Evolutionary conservation across 92 coral and sea anemone species (phyloP).

Genomic region (Metridium senile): DNA sequence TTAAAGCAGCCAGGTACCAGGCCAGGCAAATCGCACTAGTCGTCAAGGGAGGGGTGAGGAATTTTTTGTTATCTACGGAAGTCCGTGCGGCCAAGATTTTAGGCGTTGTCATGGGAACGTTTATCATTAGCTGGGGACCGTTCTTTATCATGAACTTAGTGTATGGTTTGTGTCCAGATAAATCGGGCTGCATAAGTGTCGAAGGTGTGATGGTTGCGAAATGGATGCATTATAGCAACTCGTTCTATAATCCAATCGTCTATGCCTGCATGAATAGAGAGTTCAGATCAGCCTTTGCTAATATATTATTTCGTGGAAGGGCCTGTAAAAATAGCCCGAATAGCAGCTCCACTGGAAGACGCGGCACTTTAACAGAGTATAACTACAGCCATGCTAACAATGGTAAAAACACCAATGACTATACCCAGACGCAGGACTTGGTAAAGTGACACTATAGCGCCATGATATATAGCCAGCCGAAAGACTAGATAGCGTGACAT

Average conservation of each 20-base stretch:
- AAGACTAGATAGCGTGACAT: no score
- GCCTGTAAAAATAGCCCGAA: slow-evolving; percentile 5
- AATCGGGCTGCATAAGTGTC: slow-evolving; percentile 41
- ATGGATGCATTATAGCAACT: slow-evolving; percentile 93
- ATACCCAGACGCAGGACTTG: no score
- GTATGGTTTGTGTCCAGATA: slow-evolving; percentile 57
- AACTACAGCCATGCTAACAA: neutral
- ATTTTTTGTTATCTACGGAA: slow-evolving; percentile 87
- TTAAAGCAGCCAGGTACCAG: slow-evolving; percentile 93
- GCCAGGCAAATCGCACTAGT: slow-evolving; percentile 85
- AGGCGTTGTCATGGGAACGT: slow-evolving; percentile 93
- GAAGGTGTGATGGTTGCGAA: slow-evolving; percentile 81
- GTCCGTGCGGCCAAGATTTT: slow-evolving; percentile 91
- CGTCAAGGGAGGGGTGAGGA: slow-evolving; percentile 83
- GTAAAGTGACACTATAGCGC: no score
- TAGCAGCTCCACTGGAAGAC: neutral
- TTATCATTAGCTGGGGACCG: slow-evolving; percentile 95
- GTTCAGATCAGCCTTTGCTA: slow-evolving; percentile 78
- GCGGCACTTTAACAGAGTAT: slow-evolving; percentile 26
- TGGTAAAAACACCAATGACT: no score
- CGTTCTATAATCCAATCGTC: slow-evolving; percentile 85
- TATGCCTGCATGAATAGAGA: slow-evolving; percentile 94
- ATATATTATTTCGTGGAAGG: slow-evolving; percentile 55
- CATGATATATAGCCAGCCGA: no score
- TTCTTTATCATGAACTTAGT: slow-evolving; percentile 80